phyloP scores from a whole-genome alignment of 2,888 invertebrate genomes.

The Tiliacea citrago region DNA sequence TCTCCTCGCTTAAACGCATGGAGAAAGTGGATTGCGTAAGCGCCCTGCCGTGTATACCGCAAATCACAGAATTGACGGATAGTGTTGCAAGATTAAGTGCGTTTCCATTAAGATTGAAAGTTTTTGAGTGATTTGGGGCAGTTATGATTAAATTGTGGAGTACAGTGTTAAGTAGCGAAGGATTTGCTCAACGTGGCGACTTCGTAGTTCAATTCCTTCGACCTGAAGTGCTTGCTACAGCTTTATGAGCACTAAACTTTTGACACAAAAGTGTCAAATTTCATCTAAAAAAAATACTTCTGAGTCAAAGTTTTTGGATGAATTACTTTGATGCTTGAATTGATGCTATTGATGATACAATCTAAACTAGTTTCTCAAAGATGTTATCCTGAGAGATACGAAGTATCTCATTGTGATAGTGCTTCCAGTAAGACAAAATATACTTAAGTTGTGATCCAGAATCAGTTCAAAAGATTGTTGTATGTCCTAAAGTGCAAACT shows the following conservation, averaged over 20 bases:
- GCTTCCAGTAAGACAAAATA: neutral
- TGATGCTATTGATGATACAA: neutral
- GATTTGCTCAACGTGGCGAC: neutral
- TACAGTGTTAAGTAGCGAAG: neutral
- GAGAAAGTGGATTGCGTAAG: conserved; percentile 88
- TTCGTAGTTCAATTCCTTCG: neutral
- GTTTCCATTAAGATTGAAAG: conserved; percentile 58
- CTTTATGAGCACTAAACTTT: neutral
- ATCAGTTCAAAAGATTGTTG: neutral
- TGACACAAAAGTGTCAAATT: too few relatives aligned
- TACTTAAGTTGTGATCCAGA: neutral
- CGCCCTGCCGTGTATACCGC: conserved; percentile 82
- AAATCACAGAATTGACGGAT: conserved; percentile 81
- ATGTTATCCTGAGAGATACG: neutral
- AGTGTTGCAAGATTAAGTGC: conserved; percentile 57
- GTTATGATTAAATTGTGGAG: neutral
- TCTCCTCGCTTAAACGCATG: conserved; percentile 87
- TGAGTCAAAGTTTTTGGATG: neutral
- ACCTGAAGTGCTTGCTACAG: neutral
- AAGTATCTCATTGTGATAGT: neutral
- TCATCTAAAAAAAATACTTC: too few relatives aligned
- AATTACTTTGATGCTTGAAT: neutral
- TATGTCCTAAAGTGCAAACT: neutral
- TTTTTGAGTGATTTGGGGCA: conserved; percentile 53
- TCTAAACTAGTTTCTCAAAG: neutral